Evolutionary conservation across 2,888 invertebrate genomes (phyloP), one percentile per base, ranked within the genome.

Genomic region (Apoderus coryli): DNA sequence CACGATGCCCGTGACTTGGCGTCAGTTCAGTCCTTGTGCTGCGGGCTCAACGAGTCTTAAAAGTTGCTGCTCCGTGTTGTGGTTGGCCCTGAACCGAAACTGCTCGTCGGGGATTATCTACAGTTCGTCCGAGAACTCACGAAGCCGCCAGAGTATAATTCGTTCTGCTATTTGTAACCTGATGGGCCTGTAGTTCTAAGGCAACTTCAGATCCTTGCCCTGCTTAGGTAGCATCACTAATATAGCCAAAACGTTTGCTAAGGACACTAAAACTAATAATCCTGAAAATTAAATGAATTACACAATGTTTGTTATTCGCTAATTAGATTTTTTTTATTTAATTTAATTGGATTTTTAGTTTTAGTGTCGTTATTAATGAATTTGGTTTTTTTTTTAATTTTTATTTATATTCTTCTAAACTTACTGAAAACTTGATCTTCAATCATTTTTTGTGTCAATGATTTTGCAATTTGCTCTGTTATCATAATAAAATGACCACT

Each of bases 391-490:
- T 19, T n/a, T 19, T 19, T 19, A 7, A 19, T 6, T 19, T 19
- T 6, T 19, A 6, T 19, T n/a, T 19, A n/a, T 7, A 19, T 19
- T 19, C n/a, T 19, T 6, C n/a, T 19, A n/a, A n/a, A n/a, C n/a
- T n/a, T n/a, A n/a, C n/a, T n/a, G n/a, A n/a, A n/a, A n/a, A n/a
- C n/a, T n/a, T n/a, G n/a, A n/a, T n/a, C n/a, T n/a, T n/a, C n/a
- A n/a, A n/a, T n/a, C n/a, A n/a, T 52, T 54, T 48, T 56, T 55
- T 54, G 54, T 50, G 55, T 46, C 51, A 48, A 55, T 54, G 48
- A 45, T 49, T 43, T 45, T 44, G 37, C 41, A 37, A 38, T 42
- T 44, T 39, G 47, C 51, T 51, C 52, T 49, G 44, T 42, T 44
- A 38, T 42, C 41, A 32, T 42, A 46, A 50, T 52, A 52, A 52